Evolutionary conservation across 2,797 vertebrate genomes (phyloP).

Genomic region (Lagodon rhomboides): DNA sequence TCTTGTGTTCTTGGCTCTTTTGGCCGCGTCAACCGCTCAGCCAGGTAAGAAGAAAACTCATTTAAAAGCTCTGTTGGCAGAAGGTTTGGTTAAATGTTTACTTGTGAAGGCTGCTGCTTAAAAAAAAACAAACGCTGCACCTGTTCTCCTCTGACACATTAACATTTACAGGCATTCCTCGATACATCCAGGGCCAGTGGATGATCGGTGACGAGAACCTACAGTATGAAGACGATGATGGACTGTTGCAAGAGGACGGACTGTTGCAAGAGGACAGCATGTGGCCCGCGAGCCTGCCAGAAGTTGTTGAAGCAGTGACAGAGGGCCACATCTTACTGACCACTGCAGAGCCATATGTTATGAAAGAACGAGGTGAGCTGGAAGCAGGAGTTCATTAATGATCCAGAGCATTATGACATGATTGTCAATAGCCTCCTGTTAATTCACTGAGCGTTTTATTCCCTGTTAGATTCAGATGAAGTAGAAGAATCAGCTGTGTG

Average conservation of each 20-base stretch:
- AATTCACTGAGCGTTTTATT: background rate
- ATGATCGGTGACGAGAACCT: slow-evolving; percentile 5
- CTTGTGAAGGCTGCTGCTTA: background rate
- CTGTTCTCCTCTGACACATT: background rate
- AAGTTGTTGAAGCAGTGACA: background rate
- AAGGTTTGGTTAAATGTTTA: background rate
- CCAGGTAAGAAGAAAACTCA: slow-evolving; percentile 59
- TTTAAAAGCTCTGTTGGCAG: background rate
- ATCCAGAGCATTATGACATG: background rate
- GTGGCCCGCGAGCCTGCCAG: background rate
- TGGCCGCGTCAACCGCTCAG: slow-evolving; percentile 25
- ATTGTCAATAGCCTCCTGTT: background rate
- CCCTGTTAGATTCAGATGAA: slow-evolving; percentile 13
- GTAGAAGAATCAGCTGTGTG: slow-evolving; percentile 45
- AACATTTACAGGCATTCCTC: slow-evolving; percentile 34
- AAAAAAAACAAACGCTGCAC: background rate
- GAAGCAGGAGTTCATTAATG: background rate
- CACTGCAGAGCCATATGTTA: background rate
- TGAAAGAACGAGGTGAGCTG: slow-evolving; percentile 59
- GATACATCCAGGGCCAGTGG: slow-evolving; percentile 33
- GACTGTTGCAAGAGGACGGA: no score
- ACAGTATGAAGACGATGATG: background rate
- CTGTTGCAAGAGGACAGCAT: background rate
- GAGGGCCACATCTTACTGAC: background rate
- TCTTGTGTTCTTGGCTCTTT: slow-evolving; percentile 57